These are phyloP conservation scores for Goniozus legneri DNA, from an alignment of 1,140 invertebrate genomes.

Conservation along the genomic window DNA sequence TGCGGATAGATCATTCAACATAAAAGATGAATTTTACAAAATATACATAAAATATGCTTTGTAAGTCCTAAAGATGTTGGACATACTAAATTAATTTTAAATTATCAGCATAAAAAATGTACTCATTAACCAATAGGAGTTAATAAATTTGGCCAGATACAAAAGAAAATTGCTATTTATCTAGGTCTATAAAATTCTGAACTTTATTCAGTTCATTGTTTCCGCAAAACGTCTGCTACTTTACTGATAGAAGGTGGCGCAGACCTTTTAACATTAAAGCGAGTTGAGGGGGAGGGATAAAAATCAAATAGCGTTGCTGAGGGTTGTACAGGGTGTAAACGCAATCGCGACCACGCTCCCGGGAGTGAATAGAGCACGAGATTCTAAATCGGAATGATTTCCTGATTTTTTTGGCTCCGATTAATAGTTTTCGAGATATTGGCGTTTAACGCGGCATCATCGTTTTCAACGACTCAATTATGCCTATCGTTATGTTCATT, in stretches of 20 bases:
- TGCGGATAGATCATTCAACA: not conserved
- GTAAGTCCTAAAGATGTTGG: not conserved
- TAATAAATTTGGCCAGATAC: not conserved
- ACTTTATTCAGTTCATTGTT: not conserved
- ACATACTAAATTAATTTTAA: not conserved
- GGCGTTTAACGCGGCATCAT: no score
- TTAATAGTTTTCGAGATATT: no score
- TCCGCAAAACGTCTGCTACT: not conserved
- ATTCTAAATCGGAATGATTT: no score
- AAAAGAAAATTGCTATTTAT: not conserved
- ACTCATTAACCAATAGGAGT: not conserved
- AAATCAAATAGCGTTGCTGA: not conserved
- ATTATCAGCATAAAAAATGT: not conserved
- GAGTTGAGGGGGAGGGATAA: not conserved
- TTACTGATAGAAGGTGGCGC: not conserved
- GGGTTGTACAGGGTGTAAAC: not conserved
- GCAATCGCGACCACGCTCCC: no score
- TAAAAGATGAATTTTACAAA: not conserved
- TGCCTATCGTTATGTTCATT: no score
- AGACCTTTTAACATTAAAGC: not conserved
- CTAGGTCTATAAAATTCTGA: not conserved
- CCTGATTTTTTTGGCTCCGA: no score
- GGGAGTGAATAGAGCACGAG: no score
- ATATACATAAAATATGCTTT: not conserved
- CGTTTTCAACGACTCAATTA: no score